Conservation (phyloP, 2,113 vertebrate species). For the Hippocampus barbouri region DNA sequence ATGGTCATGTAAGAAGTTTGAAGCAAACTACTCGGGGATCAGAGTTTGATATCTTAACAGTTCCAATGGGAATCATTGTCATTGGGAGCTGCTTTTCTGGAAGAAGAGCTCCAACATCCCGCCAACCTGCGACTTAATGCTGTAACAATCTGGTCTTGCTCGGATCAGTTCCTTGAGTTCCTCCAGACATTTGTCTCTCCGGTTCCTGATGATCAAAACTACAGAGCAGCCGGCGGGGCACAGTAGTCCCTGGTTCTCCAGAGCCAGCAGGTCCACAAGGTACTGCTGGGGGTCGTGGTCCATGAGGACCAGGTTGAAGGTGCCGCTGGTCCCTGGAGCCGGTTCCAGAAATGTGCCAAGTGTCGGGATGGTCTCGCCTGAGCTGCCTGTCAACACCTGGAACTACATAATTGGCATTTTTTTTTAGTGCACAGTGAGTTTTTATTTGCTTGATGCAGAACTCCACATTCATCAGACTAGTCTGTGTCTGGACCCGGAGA, state of each 20-base stretch:
- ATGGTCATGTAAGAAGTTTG: too few relatives aligned
- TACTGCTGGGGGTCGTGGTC: slow-evolving; percentile 62
- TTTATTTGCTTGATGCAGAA: too few relatives aligned
- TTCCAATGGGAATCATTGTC: neutral
- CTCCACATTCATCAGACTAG: too few relatives aligned
- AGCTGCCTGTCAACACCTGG: slow-evolving; percentile 60
- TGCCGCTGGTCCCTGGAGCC: neutral
- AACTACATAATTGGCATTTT: slow-evolving; percentile 50
- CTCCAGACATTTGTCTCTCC: slow-evolving; percentile 5
- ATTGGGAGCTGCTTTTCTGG: neutral
- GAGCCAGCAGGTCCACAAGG: slow-evolving; percentile 57
- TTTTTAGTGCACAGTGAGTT: neutral
- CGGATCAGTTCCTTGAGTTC: slow-evolving; percentile 42
- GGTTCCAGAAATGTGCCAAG: slow-evolving; percentile 23
- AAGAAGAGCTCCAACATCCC: slow-evolving; percentile 40
- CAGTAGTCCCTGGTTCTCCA: slow-evolving; percentile 55
- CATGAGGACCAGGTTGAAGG: slow-evolving; percentile 63
- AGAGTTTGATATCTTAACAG: too few relatives aligned
- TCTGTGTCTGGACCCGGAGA: too few relatives aligned
- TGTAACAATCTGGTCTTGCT: slow-evolving; percentile 28
- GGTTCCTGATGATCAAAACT: slow-evolving; percentile 48
- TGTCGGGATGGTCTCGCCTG: slow-evolving; percentile 50
- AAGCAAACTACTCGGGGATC: too few relatives aligned
- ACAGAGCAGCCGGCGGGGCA: slow-evolving; percentile 47
- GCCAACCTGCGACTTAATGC: slow-evolving; percentile 13